These are phyloP conservation scores for Laticauda colubrina DNA, from an alignment of 2,113 vertebrate genomes.

Conservation along the genomic window DNA sequence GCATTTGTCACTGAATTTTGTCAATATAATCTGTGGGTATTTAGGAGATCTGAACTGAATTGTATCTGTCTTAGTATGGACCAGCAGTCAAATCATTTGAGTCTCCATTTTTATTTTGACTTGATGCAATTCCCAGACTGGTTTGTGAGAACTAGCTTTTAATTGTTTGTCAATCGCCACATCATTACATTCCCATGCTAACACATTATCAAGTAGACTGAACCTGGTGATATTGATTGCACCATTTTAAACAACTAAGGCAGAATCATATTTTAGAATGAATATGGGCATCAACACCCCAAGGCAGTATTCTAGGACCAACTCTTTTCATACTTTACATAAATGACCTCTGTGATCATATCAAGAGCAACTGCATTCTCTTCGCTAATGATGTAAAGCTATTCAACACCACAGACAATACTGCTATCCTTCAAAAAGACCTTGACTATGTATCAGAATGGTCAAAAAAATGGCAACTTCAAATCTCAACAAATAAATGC, in stretches of 20 bases:
- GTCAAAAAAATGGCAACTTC: too few species aligned
- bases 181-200: background rate
- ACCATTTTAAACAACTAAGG: background rate
- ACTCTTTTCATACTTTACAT: too few species aligned
- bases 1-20: background rate
- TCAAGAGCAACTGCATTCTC: too few species aligned
- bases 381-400: too few species aligned
- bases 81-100: background rate
- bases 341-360: too few species aligned
- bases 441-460: too few species aligned
- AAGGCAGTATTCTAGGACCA: too few species aligned
- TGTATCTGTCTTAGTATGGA: background rate
- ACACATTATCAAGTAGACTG: background rate
- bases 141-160: background rate
- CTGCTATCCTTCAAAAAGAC: too few species aligned
- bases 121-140: background rate
- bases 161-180: background rate
- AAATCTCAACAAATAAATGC: too few species aligned
- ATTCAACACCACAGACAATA: too few species aligned
- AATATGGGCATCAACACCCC: background rate
- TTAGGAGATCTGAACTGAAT: background rate
- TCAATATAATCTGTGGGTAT: background rate
- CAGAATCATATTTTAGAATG: background rate
- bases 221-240: background rate
- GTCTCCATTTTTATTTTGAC: background rate